Evolutionary conservation across 2,888 invertebrate genomes (phyloP).

Genomic region (Disparrhopalites patrizii): DNA sequence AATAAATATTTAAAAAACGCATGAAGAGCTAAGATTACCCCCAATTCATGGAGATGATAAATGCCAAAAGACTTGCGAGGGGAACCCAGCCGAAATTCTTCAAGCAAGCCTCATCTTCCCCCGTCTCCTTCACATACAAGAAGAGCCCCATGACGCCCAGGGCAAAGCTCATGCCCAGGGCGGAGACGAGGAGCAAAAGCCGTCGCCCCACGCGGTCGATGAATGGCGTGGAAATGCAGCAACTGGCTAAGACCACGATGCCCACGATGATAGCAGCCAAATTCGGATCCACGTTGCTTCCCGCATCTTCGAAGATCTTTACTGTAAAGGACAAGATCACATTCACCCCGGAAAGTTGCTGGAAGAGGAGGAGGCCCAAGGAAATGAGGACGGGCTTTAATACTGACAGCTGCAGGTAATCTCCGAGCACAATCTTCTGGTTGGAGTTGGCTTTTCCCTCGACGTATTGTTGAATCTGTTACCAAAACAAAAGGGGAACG

Average conservation of each 20-base stretch:
- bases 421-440: neutral
- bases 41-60: conserved; percentile 8
- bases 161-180: conserved; percentile 66
- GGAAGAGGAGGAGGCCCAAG: conserved; percentile 78
- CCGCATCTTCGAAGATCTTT: conserved; percentile 65
- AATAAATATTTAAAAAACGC: neutral
- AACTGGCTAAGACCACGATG: conserved; percentile 55
- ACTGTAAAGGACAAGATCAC: conserved; percentile 75
- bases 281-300: conserved; percentile 2
- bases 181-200: conserved; percentile 70
- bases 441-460: too few relatives aligned
- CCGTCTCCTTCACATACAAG: conserved; percentile 59
- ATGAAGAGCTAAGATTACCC: neutral
- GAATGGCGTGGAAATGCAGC: conserved; percentile 61
- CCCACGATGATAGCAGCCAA: conserved; percentile 9
- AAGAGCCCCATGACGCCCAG: conserved; percentile 67
- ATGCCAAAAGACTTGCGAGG: conserved; percentile 55
- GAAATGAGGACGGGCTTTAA: conserved; percentile 69
- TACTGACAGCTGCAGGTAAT: conserved; percentile 49
- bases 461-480: too few relatives aligned
- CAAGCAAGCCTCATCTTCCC: conserved; percentile 49
- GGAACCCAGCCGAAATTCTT: conserved; percentile 65
- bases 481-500: too few relatives aligned
- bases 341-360: conserved; percentile 72
- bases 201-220: conserved; percentile 77